Conservation (phyloP, 2,797 vertebrate species). For the Platyrinchus mystaceus region DNA sequence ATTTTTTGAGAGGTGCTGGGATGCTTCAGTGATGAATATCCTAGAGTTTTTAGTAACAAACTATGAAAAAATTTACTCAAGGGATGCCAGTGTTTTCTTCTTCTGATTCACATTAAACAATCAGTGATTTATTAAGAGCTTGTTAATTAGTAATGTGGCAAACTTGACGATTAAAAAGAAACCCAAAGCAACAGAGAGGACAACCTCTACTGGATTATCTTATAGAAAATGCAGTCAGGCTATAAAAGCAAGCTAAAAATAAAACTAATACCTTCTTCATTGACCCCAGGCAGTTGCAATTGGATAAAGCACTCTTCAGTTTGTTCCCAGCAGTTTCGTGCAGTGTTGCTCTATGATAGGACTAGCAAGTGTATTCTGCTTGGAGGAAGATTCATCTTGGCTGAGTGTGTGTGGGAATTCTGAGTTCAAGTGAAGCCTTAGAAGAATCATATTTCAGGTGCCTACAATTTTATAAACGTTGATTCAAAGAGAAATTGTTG, state of each 20-base stretch:
- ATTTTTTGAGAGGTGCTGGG: background rate
- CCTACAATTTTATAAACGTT: background rate
- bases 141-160: constrained; percentile 30
- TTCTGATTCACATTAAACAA: constrained; percentile 27
- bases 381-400: constrained; percentile 58
- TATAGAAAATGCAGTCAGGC: constrained; percentile 50
- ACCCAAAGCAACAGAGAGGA: constrained; percentile 21
- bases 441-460: constrained; percentile 21
- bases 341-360: constrained; percentile 47
- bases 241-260: constrained; percentile 65
- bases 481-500: background rate
- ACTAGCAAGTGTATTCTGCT: constrained; percentile 57
- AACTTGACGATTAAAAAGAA: constrained; percentile 39
- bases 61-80: background rate
- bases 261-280: constrained; percentile 62
- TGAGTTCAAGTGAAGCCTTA: constrained; percentile 36
- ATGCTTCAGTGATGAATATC: background rate
- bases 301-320: constrained; percentile 60
- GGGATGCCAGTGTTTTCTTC: background rate
- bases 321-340: constrained; percentile 60
- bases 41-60: background rate
- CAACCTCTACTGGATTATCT: constrained; percentile 53
- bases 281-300: constrained; percentile 61
- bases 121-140: constrained; percentile 36
- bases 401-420: background rate